Evolutionary conservation across 2,113 vertebrate genomes (phyloP).

Genomic region (Mesocricetus auratus): DNA sequence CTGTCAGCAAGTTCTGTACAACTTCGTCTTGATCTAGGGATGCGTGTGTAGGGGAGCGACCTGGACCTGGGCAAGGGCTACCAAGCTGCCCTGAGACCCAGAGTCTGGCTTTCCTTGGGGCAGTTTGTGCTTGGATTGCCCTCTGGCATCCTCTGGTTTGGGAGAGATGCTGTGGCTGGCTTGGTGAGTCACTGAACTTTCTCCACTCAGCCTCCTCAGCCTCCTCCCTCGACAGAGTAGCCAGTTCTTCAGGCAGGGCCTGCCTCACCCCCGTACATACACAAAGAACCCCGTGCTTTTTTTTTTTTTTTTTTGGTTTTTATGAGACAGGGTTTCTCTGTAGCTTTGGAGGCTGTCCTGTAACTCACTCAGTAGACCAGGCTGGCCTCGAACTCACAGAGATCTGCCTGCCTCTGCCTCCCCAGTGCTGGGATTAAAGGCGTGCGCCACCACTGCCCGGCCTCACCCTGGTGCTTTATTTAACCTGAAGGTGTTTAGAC

Average conservation of each 20-base stretch:
- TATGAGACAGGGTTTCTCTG: too few species aligned
- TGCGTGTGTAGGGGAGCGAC: fast-evolving
- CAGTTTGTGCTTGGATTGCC: fast-evolving
- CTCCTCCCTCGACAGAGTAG: background rate
- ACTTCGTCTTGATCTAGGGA: slow-evolving; percentile 43
- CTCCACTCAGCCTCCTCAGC: fast-evolving
- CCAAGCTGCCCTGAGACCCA: background rate
- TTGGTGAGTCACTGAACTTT: fast-evolving
- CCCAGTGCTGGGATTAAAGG: too few species aligned
- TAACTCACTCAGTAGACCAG: too few species aligned
- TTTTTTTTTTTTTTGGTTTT: too few species aligned
- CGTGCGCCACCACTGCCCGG: too few species aligned
- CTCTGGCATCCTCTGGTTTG: fast-evolving
- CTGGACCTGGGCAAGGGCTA: background rate
- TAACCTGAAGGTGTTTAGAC: background rate
- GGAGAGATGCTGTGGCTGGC: background rate
- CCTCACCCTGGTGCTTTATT: background rate
- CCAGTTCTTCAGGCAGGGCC: background rate
- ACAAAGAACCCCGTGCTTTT: too few species aligned
- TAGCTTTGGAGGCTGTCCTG: too few species aligned
- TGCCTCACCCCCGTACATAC: fast-evolving
- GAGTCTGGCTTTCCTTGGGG: background rate
- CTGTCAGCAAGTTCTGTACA: slow-evolving; percentile 27
- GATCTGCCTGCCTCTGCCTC: too few species aligned
- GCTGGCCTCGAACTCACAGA: too few species aligned